Percentiles rank a stretch among this genome's conserved stretches.
phyloP scores from a whole-genome alignment of 2,888 invertebrate genomes.

The Eupithecia abbreviata region DNA sequence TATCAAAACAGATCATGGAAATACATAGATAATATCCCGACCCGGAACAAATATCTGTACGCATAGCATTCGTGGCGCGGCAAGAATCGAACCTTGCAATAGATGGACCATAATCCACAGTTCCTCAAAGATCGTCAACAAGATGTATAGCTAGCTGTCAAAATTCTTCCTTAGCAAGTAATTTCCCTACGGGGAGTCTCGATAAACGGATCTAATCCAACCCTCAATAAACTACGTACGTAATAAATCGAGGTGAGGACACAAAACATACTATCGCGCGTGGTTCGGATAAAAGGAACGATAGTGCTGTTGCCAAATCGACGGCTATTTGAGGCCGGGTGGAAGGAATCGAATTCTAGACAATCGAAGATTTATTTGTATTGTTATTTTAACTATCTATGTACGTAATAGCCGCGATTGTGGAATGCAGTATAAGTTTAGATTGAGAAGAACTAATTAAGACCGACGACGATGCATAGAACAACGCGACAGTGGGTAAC shows the following conservation, averaged over 20 bases:
- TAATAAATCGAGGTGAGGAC: constrained; percentile 53
- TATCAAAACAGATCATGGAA: background rate
- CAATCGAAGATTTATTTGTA: background rate
- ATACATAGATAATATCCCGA: background rate
- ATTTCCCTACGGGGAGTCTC: constrained; percentile 31
- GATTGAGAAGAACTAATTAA: background rate
- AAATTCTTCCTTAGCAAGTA: constrained; percentile 11
- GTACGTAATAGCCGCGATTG: background rate
- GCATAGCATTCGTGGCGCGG: background rate
- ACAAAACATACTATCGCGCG: constrained; percentile 49
- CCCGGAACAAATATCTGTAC: background rate
- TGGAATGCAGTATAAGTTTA: background rate
- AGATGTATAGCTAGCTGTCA: background rate
- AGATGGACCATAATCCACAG: background rate
- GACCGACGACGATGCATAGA: background rate
- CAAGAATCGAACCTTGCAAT: background rate
- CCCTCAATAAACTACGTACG: constrained; percentile 33
- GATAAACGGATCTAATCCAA: constrained; percentile 39
- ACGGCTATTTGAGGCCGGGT: background rate
- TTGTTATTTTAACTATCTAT: background rate
- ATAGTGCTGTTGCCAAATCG: constrained; percentile 28
- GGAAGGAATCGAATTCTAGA: background rate
- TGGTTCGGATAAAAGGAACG: constrained; percentile 51
- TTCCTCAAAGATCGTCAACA: background rate
- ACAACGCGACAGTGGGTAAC: background rate